Base-by-base conservation (phyloP, 1,140 invertebrate genomes). In the Lanistes nyassanus region DNA sequence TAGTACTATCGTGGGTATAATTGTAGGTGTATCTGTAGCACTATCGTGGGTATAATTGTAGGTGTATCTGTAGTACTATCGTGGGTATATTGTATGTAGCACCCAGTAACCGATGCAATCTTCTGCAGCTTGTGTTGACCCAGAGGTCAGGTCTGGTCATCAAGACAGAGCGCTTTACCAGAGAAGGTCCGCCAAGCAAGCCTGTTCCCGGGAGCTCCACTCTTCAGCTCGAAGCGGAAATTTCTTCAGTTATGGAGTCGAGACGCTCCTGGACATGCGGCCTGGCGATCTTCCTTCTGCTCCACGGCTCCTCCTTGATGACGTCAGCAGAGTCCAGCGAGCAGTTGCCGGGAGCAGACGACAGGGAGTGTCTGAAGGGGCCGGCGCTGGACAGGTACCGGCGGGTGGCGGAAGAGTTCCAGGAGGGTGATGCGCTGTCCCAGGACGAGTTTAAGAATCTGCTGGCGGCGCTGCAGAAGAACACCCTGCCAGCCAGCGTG, bases 231-330 rank as follows among this genome's bases (percentile, higher is more conserved):
- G 68, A 34, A 70, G 68, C 51, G 68, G 68, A 58, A 70, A 70
- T 70, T 70, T 70, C 68, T 70, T 31, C 68, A 72, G 56, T 72
- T 72, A 72, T 72, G 70, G 70, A 34, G 56, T 3, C 26, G 11
- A 21, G 34, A n/a, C 26, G 53, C 5, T 36, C 60, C 42, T 62
- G 34, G 16, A 37, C 26, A 55, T 42, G 26, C 56, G 5, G 56
- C 56, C 11, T 58, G 0, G 70, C 34, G 5, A 34, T 62, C 29
- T 53, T 60, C 0, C 34, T 72, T n/a, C 36, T 72, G 31, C 31
- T 37, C 1, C 13, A 7, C 29, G n/a, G 29, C 29, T 31, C 29
- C 56, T 31, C 29, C 29, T 23, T 31, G 56, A n/a, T n/a, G n/a
- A 47, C 2, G 2, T 16, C 47, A 56, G 23, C 16, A 36, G n/a